Evolutionary conservation across 2,797 vertebrate genomes (phyloP), one percentile per base, ranked within the genome.

Genomic region (Glyptemys insculpta): DNA sequence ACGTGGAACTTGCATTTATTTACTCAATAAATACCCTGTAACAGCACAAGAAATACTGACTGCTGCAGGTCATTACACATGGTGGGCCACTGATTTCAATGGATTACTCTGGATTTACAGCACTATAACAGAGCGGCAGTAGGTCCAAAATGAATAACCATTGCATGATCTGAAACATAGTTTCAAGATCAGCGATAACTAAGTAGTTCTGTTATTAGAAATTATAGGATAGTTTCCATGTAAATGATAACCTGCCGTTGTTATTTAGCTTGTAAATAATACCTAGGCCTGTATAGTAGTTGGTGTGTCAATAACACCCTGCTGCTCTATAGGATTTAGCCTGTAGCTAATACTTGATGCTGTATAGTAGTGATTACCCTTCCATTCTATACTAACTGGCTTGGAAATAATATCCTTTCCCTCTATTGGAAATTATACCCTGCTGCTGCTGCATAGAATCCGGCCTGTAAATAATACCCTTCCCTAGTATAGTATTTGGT

Each of bases 391-490:
- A 97, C 96, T 96, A 94, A 94, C 91, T 0, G 1, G 89, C 92
- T 95, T 96, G 92, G 16, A 96, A 95, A 96, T 76, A 49, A 96
- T 94, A 94, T 72, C 89, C 94, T 96, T 96, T 91, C 68, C 92
- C 96, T 91, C 94, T 87, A 52, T 54, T 95, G 91, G 85, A 96
- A 97, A 97, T 97, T 97, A 95, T 6, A 97, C 89, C 0, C 0
- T 95, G 83, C 79, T 92, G 88, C 93, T 89, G 8, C 47, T 94
- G 81, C 93, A 18, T 88, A 92, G 1, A 2, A 21, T 54, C 85
- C 88, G 95, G 83, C 90, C 94, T 72, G 92, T 93, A 96, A 97
- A 94, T 96, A 96, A 90, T 95, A 92, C 85, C 94, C 82, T 95
- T 89, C 84, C 65, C 68, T 59, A 31, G 79, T 57, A 85, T 88